phyloP scores from a whole-genome alignment of 2,797 vertebrate species.

The Pitangus sulphuratus region DNA sequence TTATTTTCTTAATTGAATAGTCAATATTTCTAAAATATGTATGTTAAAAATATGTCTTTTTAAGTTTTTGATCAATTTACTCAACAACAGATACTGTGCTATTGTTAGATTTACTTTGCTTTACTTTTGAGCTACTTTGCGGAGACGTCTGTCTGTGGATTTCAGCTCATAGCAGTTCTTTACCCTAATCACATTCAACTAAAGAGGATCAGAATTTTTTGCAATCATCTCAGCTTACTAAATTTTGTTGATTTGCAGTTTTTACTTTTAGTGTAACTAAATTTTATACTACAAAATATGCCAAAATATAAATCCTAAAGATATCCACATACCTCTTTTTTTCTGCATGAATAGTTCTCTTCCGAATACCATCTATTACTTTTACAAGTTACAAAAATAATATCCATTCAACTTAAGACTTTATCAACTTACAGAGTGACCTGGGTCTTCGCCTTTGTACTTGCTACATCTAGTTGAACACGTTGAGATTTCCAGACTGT shows the following conservation, averaged over 20 bases:
- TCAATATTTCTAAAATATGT: slow-evolving; percentile 25
- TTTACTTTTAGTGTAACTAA: not conserved
- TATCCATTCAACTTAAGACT: not conserved
- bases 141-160: not conserved
- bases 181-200: not conserved
- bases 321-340: not conserved
- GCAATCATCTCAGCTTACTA: not conserved
- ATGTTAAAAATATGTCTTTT: slow-evolving; percentile 25
- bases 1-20: slow-evolving; percentile 33
- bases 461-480: not conserved
- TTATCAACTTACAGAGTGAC: not conserved
- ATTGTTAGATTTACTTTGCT: not conserved
- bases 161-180: not conserved
- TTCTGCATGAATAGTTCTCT: not conserved
- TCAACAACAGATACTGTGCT: not conserved
- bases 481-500: not conserved
- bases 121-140: slow-evolving; percentile 1
- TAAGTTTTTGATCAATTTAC: slow-evolving; percentile 32
- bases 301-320: not conserved
- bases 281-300: not conserved
- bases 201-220: not conserved
- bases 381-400: not conserved
- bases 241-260: slow-evolving; percentile 16
- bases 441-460: not conserved
- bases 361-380: not conserved